Percentiles rank a stretch among this genome's conserved stretches.
Evolutionary conservation across 2,888 invertebrate species (phyloP).

Genomic region (Drepanosiphum platanoidis): DNA sequence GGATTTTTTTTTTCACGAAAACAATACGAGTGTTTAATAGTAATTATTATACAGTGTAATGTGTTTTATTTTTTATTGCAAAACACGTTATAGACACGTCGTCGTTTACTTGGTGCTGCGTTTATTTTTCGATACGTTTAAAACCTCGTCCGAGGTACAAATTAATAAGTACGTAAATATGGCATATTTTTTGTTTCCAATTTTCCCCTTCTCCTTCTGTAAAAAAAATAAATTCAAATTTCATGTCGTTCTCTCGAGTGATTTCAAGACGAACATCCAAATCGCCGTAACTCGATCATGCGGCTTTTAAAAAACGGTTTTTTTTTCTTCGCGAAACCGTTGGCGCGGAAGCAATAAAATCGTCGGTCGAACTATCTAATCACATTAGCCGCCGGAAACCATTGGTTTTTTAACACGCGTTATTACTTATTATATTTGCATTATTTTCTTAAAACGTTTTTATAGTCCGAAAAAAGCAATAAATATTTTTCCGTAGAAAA

Average conservation of each 20-base stretch:
- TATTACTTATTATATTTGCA: background rate
- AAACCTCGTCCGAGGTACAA: background rate
- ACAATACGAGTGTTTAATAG: no score
- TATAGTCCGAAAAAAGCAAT: background rate
- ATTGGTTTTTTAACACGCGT: background rate
- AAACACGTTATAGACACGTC: background rate
- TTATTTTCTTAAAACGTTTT: background rate
- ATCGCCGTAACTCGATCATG: conserved; percentile 6
- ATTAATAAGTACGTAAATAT: background rate
- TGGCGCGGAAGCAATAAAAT: conserved; percentile 9
- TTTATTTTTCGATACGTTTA: background rate
- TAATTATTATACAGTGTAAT: background rate
- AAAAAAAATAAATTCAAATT: background rate
- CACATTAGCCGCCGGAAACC: background rate
- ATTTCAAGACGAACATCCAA: conserved; percentile 9
- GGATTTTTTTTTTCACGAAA: background rate
- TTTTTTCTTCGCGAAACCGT: background rate
- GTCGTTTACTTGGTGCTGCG: background rate
- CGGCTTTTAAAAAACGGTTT: background rate
- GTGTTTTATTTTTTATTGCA: background rate
- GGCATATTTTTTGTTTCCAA: no score
- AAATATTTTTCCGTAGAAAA: background rate
- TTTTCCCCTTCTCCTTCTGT: background rate
- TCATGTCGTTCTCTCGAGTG: background rate
- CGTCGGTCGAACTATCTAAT: background rate